Percentiles rank a stretch among this genome's conserved stretches.
Conservation (phyloP, 2,113 vertebrate species). For the Amphilophus citrinellus region DNA sequence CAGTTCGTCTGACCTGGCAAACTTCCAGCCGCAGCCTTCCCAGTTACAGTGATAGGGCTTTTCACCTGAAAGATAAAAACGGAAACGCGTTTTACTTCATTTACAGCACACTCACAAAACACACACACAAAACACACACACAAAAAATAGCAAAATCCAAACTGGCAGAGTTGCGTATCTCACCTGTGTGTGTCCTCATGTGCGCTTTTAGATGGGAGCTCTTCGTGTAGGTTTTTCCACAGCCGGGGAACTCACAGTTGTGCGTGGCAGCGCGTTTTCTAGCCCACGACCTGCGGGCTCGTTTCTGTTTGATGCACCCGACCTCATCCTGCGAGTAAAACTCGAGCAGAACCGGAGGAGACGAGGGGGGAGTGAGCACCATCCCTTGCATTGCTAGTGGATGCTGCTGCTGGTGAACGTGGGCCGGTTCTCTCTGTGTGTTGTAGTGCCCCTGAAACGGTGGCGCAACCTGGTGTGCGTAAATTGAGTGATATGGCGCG, state of each 20-base stretch:
- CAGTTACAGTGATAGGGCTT: slow-evolving; percentile 93
- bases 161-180: background rate
- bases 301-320: slow-evolving; percentile 82
- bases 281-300: slow-evolving; percentile 89
- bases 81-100: background rate
- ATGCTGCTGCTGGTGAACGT: slow-evolving; percentile 74
- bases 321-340: slow-evolving; percentile 85
- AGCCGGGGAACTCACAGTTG: slow-evolving; percentile 92
- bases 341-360: slow-evolving; percentile 84
- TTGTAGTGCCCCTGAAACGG: slow-evolving; percentile 87
- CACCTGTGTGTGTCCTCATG: slow-evolving; percentile 93
- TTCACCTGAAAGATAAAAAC: slow-evolving; percentile 78
- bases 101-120: background rate
- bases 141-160: background rate
- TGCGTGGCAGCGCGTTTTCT: slow-evolving; percentile 91
- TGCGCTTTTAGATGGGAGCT: slow-evolving; percentile 94
- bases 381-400: slow-evolving; percentile 79
- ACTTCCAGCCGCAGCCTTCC: slow-evolving; percentile 94
- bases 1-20: slow-evolving; percentile 89
- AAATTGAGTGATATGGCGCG: slow-evolving; percentile 80
- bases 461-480: slow-evolving; percentile 69
- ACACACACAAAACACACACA: background rate
- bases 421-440: slow-evolving; percentile 82
- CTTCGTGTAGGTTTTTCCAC: slow-evolving; percentile 94
- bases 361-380: slow-evolving; percentile 90